Evolutionary conservation across 2,797 vertebrate genomes (phyloP).

Genomic region (Diplodus sargus): DNA sequence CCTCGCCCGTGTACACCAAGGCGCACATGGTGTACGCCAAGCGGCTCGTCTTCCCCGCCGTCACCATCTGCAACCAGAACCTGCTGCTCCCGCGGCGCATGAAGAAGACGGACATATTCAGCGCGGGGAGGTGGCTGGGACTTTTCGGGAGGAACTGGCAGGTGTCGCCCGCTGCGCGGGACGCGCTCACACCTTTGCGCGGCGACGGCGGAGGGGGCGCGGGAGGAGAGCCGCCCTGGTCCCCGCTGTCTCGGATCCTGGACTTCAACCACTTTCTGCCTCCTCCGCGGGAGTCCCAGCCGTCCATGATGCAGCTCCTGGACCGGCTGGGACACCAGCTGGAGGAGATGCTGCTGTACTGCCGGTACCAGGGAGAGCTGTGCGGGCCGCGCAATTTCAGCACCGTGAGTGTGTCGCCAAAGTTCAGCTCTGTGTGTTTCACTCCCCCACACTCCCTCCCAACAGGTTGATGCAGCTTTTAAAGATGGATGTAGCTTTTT

Average conservation of each 20-base stretch:
- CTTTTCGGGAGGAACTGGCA: conserved; percentile 86
- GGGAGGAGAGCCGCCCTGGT: conserved; percentile 79
- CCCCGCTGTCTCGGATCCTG: conserved; percentile 84
- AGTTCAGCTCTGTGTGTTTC: conserved; percentile 37
- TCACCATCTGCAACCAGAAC: conserved; percentile 90
- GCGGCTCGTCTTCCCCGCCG: conserved; percentile 87
- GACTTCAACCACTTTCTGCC: conserved; percentile 90
- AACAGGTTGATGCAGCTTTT: conserved; percentile 56
- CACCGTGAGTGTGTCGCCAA: conserved; percentile 84
- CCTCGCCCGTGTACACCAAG: conserved; percentile 87
- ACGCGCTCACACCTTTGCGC: conserved; percentile 75
- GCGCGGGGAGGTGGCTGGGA: conserved; percentile 87
- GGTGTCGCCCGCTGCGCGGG: conserved; percentile 79
- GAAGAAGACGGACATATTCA: conserved; percentile 88
- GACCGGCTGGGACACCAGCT: conserved; percentile 89
- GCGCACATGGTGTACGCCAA: conserved; percentile 88
- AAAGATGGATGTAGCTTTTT: conserved; percentile 1
- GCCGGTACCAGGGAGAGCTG: conserved; percentile 86
- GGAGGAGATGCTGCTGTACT: conserved; percentile 89
- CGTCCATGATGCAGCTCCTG: conserved; percentile 84
- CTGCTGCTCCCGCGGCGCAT: conserved; percentile 86
- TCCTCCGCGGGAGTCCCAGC: conserved; percentile 85
- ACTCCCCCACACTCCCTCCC: conserved; percentile 1
- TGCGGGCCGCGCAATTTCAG: conserved; percentile 90
- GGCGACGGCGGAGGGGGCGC: conserved; percentile 45